phyloP scores from a whole-genome alignment of 2,113 vertebrate species.

The Sturnus vulgaris region DNA sequence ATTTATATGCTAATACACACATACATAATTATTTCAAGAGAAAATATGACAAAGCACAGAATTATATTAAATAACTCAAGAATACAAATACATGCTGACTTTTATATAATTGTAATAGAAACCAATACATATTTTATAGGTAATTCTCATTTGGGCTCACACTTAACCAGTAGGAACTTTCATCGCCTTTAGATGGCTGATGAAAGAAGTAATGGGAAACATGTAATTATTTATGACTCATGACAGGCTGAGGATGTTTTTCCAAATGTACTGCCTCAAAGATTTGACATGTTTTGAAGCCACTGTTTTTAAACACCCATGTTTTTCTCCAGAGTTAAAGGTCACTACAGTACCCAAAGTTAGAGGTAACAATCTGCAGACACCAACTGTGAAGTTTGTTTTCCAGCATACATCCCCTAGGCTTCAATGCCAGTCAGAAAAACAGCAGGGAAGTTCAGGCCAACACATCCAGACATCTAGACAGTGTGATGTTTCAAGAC shows the following conservation, averaged over 20 bases:
- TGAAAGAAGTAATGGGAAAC: background rate
- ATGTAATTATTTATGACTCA: background rate
- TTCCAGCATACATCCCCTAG: background rate
- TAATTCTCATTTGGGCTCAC: background rate
- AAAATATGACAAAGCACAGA: background rate
- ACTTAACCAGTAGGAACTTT: background rate
- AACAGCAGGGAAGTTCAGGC: background rate
- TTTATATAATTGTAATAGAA: background rate
- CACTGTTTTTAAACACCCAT: background rate
- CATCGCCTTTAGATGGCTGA: background rate
- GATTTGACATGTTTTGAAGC: rapidly evolving
- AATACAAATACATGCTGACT: background rate
- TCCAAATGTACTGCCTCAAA: background rate
- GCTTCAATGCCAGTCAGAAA: background rate
- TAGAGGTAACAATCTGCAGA: background rate
- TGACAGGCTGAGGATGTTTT: background rate
- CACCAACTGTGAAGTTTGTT: background rate
- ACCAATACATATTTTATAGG: background rate
- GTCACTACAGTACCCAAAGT: background rate
- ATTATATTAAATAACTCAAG: background rate
- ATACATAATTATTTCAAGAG: background rate
- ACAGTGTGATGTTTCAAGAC: background rate
- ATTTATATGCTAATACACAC: background rate
- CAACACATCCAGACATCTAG: background rate
- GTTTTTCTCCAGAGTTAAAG: background rate